Evolutionary conservation across 2,888 invertebrate species (phyloP), one percentile per base, ranked within the genome.

Genomic region (Chirona hameri): DNA sequence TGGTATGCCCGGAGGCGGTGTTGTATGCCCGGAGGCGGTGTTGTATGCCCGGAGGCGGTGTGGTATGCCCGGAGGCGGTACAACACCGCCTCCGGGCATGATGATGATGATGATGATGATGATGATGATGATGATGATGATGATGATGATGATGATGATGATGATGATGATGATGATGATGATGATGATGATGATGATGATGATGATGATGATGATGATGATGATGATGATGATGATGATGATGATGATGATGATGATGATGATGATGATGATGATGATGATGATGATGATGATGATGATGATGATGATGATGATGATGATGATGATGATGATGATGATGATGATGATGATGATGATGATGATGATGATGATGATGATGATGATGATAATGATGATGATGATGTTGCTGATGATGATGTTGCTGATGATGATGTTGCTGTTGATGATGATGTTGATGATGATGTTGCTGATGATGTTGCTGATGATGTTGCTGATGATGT

Each of bases 51-150:
- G n/a, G n/a, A n/a, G n/a, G n/a, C n/a, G n/a, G n/a, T n/a, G n/a
- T n/a, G n/a, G n/a, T n/a, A n/a, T n/a, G n/a, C n/a, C n/a, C n/a
- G n/a, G n/a, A n/a, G n/a, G n/a, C n/a, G n/a, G n/a, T n/a, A n/a
- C n/a, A n/a, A n/a, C n/a, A n/a, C n/a, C n/a, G n/a, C n/a, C n/a
- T n/a, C n/a, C n/a, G n/a, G n/a, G n/a, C 21, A 65, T 65, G 65
- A 65, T 65, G 65, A 65, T 65, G n/a, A 65, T 65, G 65, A 65
- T 65, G 65, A 65, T 65, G n/a, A 65, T 65, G 65, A 65, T 65
- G n/a, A 65, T 18, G 65, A 65, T 18, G 18, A 65, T 65, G n/a
- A 65, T 65, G 65, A 65, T 65, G 65, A 65, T 65, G 65, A 65
- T 65, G 65, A 65, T 65, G 65, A 65, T 65, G 65, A 65, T 65